Evolutionary conservation across 1,140 invertebrate genomes (phyloP), one percentile per base, ranked within the genome.

Genomic region (Cydia fagiglandana): DNA sequence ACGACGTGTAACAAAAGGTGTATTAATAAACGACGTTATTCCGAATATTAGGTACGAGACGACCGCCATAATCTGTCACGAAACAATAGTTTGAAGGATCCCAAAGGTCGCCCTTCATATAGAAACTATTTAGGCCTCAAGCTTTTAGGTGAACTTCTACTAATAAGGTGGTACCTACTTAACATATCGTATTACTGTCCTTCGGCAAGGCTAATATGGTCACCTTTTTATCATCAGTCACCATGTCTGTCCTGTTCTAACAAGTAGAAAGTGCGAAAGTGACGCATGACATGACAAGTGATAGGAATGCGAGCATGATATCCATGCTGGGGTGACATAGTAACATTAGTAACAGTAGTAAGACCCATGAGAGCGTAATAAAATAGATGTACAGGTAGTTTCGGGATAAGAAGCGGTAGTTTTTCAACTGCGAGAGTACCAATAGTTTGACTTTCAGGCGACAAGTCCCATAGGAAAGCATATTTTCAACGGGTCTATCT

Each of bases 81-180:
- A 66, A 66, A 66, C 64, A 66, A 66, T 66, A 66, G 64, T 66
- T 66, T 30, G 24, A 66, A 13, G 64, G 56, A 61, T 61, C 56
- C 64, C 30, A 34, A 66, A 66, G 64, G 64, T 66, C 28, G 38
- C 12, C 64, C 30, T 34, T 38, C 2, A 7, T 38, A 66, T n/a
- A 38, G 30, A 66, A 30, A 61, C 1, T 61, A 61, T 61, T 61
- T 20, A 61, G 56, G 30, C 64, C 64, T 34, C 28, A 66, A 17
- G 64, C 64, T 66, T 66, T 61, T 61, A 61, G 56, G 56, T 24
- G 20, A 12, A 61, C 20, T 61, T 61, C 24, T 61, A 61, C 56
- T 20, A 61, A 61, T 61, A 61, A 56, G 15, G 20, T 61, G 56
- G 4, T 53, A 17, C 50, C 4, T 53, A 17, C 50, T 53, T 12